Evolutionary conservation across 2,113 vertebrate genomes (phyloP).

Genomic region (Xiphophorus hellerii): DNA sequence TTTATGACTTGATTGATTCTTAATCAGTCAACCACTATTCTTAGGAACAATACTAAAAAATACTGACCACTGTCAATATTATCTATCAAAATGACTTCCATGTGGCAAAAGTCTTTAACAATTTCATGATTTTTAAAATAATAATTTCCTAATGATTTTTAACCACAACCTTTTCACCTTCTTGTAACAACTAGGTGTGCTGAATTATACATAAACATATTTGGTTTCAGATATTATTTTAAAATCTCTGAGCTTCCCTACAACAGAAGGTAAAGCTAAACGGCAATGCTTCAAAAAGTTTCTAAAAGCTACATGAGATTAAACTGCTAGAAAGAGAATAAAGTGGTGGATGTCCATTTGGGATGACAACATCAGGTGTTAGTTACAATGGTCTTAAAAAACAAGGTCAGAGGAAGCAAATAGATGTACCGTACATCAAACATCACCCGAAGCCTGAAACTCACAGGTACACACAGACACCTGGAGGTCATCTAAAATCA

Average conservation of each 20-base stretch:
- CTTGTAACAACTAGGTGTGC: too few relatives aligned
- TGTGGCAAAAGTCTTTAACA: too few relatives aligned
- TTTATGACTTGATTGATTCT: background rate
- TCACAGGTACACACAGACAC: slow-evolving; percentile 13
- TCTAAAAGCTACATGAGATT: slow-evolving; percentile 19
- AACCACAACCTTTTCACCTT: too few relatives aligned
- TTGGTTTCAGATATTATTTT: too few relatives aligned
- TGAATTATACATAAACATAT: too few relatives aligned
- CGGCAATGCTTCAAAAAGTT: background rate
- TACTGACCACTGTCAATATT: too few relatives aligned
- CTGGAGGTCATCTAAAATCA: background rate
- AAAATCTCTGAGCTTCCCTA: too few relatives aligned
- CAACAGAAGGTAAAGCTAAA: background rate
- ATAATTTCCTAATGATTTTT: too few relatives aligned
- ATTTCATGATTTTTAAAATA: too few relatives aligned
- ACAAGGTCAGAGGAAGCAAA: slow-evolving; percentile 43
- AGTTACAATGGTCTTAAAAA: slow-evolving; percentile 19
- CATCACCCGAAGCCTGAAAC: slow-evolving; percentile 2
- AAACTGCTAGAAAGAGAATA: slow-evolving; percentile 4
- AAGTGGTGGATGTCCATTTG: background rate
- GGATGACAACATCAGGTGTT: slow-evolving; percentile 14
- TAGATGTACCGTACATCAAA: slow-evolving; percentile 1
- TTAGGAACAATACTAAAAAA: too few relatives aligned
- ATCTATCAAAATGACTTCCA: too few relatives aligned
- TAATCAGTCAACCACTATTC: too few relatives aligned